These are phyloP conservation scores for Melolontha melolontha DNA, from an alignment of 2,888 invertebrate species.

Conservation along the genomic window DNA sequence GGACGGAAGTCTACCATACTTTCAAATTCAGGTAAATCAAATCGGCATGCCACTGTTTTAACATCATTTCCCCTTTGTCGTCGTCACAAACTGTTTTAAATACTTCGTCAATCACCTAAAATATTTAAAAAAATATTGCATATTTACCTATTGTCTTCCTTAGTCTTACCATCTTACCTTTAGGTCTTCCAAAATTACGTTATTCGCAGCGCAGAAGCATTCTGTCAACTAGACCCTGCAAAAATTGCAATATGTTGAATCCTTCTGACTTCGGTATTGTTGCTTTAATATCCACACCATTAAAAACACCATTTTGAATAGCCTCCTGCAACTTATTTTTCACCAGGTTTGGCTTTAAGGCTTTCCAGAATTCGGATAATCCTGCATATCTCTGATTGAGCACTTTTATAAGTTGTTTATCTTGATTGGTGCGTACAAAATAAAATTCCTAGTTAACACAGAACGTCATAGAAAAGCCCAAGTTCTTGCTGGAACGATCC, in stretches of 20 bases:
- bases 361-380: conserved; percentile 24
- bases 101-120: conserved; percentile 36
- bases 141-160: neutral
- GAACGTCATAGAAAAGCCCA: conserved; percentile 26
- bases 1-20: no score
- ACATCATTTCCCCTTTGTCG: conserved; percentile 4
- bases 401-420: conserved; percentile 16
- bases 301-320: conserved; percentile 28
- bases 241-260: no score
- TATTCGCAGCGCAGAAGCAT: neutral
- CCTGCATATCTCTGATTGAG: conserved; percentile 19
- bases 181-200: no score
- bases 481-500: conserved; percentile 10
- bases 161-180: conserved; percentile 29
- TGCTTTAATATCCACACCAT: no score
- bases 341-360: conserved; percentile 16
- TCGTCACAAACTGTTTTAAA: conserved; percentile 26
- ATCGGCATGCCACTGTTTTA: no score
- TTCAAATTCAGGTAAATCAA: no score
- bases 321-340: conserved; percentile 33
- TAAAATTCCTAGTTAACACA: conserved; percentile 18
- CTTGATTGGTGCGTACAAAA: conserved; percentile 6
- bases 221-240: no score
- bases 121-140: conserved; percentile 15
- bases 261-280: no score